These are phyloP conservation scores for Rhagophthalmus giganteus DNA, from an alignment of 2,888 invertebrate genomes.

Conservation along the genomic window DNA sequence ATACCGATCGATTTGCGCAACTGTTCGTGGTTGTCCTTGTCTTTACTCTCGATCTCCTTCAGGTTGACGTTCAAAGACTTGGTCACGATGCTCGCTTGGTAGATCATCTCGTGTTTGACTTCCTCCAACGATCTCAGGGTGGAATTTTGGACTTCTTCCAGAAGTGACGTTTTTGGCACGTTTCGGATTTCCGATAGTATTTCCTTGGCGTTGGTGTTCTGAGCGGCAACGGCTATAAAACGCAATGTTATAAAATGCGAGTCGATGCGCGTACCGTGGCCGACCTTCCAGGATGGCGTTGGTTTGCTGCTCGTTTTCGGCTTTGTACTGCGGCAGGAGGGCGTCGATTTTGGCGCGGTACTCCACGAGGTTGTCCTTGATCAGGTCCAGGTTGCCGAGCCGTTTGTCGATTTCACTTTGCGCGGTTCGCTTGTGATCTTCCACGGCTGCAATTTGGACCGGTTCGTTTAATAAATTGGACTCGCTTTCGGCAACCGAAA, in stretches of 20 bases:
- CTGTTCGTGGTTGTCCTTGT: conserved; percentile 8
- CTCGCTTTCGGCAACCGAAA: no score
- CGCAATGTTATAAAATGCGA: no score
- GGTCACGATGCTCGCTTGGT: not conserved
- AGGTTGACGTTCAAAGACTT: not conserved
- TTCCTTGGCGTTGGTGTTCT: not conserved
- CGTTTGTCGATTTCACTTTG: no score
- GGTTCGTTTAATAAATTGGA: no score
- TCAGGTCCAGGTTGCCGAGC: no score
- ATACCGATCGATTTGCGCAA: conserved; percentile 42
- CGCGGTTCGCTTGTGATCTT: no score
- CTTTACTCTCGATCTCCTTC: not conserved
- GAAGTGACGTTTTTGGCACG: not conserved
- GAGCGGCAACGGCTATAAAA: not conserved
- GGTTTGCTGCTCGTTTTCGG: not conserved
- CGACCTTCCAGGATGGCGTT: conserved; percentile 1
- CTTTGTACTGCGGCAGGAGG: conserved; percentile 9
- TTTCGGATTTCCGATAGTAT: not conserved
- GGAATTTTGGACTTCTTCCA: not conserved
- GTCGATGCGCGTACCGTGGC: no score
- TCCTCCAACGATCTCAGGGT: not conserved
- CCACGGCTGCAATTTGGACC: no score
- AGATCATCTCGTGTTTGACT: conserved; percentile 1
- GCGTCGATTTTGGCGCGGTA: conserved; percentile 36
- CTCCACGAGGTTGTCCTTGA: not conserved